Base-by-base conservation (phyloP, 2,113 vertebrate genomes). In the Silurus glanis region DNA sequence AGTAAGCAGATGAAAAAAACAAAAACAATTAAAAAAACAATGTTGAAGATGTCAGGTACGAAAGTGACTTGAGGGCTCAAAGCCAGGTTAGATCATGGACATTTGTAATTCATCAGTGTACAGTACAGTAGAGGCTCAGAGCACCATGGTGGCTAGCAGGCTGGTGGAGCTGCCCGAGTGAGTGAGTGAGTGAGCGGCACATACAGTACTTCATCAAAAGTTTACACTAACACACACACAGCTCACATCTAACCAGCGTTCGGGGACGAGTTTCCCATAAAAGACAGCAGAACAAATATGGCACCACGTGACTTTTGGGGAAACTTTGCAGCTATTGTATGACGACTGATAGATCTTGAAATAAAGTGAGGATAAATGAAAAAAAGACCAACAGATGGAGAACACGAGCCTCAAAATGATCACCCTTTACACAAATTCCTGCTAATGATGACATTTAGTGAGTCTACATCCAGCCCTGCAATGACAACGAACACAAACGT, bases 71-170 rank as follows among this genome's bases (percentile, higher is more conserved):
- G 0, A 1, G 61, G 61, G 61, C 37, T 78, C 74, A 78, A 51
- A 78, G 74, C 51, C 14, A 1, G 7, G 9, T 37, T 37, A 55
- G 25, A 21, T 61, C 23, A 17, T 1, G 25, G 75, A n/a, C 37
- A 58, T 58, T 59, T 80, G 47, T 53, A 17, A 66, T 88, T 62
- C 9, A 21, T 66, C 49, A 17, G 81, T 13, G 78, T 88, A 83
- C 78, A 87, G 89, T 85, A 86, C 87, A 83, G 89, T 85, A 85
- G 85, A 83, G 85, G 72, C 85, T 88, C 61, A 74, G 85, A 90
- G 89, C 89, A 90, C 87, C 89, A 88, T 90, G 56, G 58, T 80
- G 83, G 72, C 84, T 76, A 49, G 85, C 75, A 25, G 84, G 85
- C 75, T 87, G 64, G 55, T 71, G 69, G 78, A 83, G 75, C 64